Conservation (phyloP, 2,113 vertebrate species). For the Equus quagga region DNA sequence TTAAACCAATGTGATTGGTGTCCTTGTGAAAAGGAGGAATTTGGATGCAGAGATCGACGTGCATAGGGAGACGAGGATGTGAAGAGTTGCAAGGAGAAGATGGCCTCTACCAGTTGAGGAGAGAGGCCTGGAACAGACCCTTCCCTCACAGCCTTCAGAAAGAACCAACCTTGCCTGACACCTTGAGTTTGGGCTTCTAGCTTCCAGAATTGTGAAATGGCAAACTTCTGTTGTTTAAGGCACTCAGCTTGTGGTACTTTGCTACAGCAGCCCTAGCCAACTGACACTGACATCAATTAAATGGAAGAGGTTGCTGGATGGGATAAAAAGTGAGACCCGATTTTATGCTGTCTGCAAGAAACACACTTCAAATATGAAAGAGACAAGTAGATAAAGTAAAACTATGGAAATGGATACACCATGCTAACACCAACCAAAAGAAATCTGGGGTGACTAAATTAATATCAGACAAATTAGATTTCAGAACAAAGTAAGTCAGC, state of each 20-base stretch:
- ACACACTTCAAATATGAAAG: background rate
- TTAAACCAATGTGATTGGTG: too few relatives aligned
- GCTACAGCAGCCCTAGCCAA: background rate
- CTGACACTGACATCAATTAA: background rate
- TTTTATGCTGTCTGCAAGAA: background rate
- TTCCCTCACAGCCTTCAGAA: background rate
- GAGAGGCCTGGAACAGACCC: background rate
- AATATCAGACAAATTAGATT: background rate
- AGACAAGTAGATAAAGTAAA: background rate
- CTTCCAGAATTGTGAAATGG: background rate
- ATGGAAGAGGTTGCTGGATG: background rate
- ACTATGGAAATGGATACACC: background rate
- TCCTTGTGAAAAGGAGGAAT: too few relatives aligned
- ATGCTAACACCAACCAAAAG: background rate
- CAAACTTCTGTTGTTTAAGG: background rate
- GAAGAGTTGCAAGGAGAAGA: too few relatives aligned
- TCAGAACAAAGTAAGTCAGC: background rate
- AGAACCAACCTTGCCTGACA: background rate
- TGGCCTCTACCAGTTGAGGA: too few relatives aligned
- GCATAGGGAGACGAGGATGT: too few relatives aligned
- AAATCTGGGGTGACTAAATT: background rate
- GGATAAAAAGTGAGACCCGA: background rate
- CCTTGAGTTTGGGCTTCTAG: background rate
- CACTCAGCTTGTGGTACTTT: background rate
- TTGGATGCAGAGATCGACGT: too few relatives aligned